phyloP scores from a whole-genome alignment of 2,797 vertebrate genomes.

The Pelodytes ibericus region DNA sequence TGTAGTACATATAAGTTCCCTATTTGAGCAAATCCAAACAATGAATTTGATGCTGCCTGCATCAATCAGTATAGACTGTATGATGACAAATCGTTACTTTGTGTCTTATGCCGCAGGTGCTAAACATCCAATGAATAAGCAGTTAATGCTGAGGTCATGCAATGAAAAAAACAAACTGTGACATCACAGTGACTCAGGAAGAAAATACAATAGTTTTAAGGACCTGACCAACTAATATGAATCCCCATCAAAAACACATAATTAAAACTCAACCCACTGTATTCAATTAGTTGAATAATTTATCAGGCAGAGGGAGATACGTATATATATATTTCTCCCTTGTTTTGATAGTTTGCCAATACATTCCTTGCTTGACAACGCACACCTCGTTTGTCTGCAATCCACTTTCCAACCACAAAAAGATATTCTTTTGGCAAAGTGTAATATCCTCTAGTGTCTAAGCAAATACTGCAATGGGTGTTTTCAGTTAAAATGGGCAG shows the following conservation, averaged over 20 bases:
- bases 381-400: constrained; percentile 48
- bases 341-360: neutral
- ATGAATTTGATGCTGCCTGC: no score
- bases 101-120: no score
- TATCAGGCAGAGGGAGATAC: constrained; percentile 51
- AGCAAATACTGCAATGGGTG: constrained; percentile 10
- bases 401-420: constrained; percentile 58
- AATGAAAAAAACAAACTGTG: neutral
- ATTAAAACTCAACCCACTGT: constrained; percentile 46
- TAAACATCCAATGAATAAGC: neutral
- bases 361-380: constrained; percentile 6
- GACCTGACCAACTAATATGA: neutral
- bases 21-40: no score
- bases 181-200: constrained; percentile 39
- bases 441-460: constrained; percentile 4
- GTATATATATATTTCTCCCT: constrained; percentile 19
- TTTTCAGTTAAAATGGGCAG: no score
- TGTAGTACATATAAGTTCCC: no score
- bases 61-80: no score
- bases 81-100: no score
- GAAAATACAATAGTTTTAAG: neutral
- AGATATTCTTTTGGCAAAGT: constrained; percentile 19
- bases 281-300: constrained; percentile 64
- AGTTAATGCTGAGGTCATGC: neutral
- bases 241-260: constrained; percentile 1